Conservation (phyloP, 2,797 vertebrate genomes). For the Phaenicophaeus curvirostris region DNA sequence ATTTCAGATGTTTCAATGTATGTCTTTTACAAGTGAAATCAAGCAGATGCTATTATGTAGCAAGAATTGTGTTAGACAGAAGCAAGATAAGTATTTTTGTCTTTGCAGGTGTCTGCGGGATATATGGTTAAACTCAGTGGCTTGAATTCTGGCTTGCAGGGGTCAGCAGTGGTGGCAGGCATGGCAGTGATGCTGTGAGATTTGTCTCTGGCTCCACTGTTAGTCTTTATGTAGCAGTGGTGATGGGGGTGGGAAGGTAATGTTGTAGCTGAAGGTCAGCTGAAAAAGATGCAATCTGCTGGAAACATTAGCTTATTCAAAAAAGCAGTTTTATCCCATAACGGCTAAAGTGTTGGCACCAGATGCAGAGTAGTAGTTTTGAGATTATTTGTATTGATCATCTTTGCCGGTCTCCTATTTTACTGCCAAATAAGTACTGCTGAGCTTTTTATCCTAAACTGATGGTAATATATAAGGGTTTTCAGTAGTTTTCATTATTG, state of each 20-base stretch:
- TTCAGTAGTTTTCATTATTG: not conserved
- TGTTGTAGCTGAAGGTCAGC: conserved; percentile 7
- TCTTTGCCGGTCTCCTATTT: conserved; percentile 21
- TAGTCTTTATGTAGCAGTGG: not conserved
- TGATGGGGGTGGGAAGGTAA: not conserved
- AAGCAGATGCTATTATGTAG: not conserved
- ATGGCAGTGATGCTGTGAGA: not conserved
- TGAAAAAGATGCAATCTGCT: conserved; percentile 1
- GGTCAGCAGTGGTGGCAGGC: not conserved
- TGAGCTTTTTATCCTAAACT: conserved; percentile 23
- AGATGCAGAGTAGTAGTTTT: conserved; percentile 32
- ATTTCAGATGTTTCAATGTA: not conserved
- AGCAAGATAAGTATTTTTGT: not conserved
- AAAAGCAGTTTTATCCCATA: conserved; percentile 28
- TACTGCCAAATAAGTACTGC: not conserved
- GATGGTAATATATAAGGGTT: not conserved
- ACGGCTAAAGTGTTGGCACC: not conserved
- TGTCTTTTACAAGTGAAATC: not conserved
- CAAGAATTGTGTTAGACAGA: not conserved
- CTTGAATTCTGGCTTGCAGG: not conserved
- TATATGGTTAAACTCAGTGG: not conserved
- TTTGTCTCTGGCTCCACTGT: not conserved
- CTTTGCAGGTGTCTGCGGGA: not conserved
- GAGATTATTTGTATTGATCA: conserved; percentile 48
- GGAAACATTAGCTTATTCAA: not conserved